Evolutionary conservation across 2,888 invertebrate species (phyloP), one percentile per base, ranked within the genome.

Genomic region (Philereme vetulata): DNA sequence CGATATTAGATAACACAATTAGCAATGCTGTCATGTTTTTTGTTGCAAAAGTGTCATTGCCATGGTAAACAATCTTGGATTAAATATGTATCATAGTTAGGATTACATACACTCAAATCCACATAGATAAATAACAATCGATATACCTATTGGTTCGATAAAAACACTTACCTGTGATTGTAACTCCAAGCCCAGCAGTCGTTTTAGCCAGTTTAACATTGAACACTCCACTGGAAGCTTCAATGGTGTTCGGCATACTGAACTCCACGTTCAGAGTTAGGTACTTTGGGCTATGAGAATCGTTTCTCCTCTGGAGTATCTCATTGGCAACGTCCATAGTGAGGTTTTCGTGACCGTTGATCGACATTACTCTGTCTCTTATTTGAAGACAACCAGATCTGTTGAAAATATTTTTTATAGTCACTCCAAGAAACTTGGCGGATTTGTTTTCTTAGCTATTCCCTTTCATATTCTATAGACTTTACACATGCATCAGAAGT

Each of bases 181-280:
- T 98, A 43, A 98, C 95, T 3, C 98, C 98, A 9, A 98, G 92
- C 4, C 97, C 97, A 34, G 94, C 95, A 43, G 95, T 95, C 35
- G 94, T 95, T 71, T 95, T 95, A 4, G 97, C 96, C 52, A 98
- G 92, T 83, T 97, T 97, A 0, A 99, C 98, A 66, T 96, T 96
- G 79, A 98, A 98, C 0, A 97, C 95, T 0, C 98, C 98, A 72
- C 97, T 96, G 4, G 97, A 96, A 2, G 98, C 97, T 66, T 98
- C 96, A 47, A 98, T 97, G 0, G 97, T 95, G 70, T 98, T 98
- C 7, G 97, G 96, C 83, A 98, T 97, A 86, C 97, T 97, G 84
- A 98, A 98, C 81, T 98, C 98, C 1, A 97, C 94, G 72, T 96
- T 96, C 45, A 98, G 82, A 47, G 95, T 95, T 44, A 98, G 93